Evolutionary conservation across 2,888 invertebrate species (phyloP).

Genomic region (Agrotis exclamationis): DNA sequence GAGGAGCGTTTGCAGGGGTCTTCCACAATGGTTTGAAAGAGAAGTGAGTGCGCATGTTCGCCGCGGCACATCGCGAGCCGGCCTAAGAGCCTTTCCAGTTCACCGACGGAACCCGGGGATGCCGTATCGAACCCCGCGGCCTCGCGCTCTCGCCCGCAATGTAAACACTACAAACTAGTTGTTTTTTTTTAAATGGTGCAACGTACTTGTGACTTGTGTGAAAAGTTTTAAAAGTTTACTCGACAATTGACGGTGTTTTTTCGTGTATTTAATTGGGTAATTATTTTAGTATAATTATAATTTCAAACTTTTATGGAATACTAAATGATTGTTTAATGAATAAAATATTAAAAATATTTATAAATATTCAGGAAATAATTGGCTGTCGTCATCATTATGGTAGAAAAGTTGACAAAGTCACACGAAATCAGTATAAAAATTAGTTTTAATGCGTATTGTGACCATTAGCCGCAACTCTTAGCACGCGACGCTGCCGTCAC

Average conservation of each 20-base stretch:
- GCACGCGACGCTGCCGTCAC: constrained; percentile 65
- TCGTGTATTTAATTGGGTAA: constrained; percentile 59
- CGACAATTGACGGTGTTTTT: constrained; percentile 62
- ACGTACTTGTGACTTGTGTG: constrained; percentile 71
- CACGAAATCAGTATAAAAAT: constrained; percentile 76
- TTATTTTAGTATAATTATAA: constrained; percentile 42
- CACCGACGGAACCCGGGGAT: constrained; percentile 75
- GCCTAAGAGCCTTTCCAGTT: constrained; percentile 80
- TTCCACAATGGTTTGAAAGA: constrained; percentile 83
- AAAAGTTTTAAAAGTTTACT: constrained; percentile 69
- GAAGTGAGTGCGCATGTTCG: constrained; percentile 86
- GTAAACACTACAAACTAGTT: constrained; percentile 76
- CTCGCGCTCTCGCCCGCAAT: constrained; percentile 69
- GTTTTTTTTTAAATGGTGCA: constrained; percentile 70
- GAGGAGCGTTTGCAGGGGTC: constrained; percentile 81
- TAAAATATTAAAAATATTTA: neutral
- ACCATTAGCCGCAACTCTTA: constrained; percentile 74
- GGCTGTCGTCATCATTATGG: constrained; percentile 51
- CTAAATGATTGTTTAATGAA: neutral
- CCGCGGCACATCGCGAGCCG: constrained; percentile 77
- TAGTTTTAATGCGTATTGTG: constrained; percentile 76
- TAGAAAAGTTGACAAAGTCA: constrained; percentile 68
- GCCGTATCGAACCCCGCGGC: constrained; percentile 71
- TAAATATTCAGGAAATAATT: constrained; percentile 19
- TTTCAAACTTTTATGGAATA: constrained; percentile 22